phyloP scores from a whole-genome alignment of 2,888 invertebrate species.

The Leucania comma region DNA sequence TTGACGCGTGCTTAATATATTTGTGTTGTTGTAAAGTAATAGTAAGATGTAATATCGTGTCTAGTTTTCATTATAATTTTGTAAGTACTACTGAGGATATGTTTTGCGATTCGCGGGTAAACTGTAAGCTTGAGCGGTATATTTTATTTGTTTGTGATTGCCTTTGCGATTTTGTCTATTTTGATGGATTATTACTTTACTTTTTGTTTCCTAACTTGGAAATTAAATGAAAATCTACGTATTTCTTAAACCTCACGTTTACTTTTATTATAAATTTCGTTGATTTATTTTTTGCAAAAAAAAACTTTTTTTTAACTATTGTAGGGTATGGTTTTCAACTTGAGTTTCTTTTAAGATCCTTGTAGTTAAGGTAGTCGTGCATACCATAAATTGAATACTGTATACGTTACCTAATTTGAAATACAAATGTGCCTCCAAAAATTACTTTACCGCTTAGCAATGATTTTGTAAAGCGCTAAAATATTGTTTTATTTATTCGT shows the following conservation, averaged over 20 bases:
- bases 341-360: background rate
- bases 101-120: background rate
- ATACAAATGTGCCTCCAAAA: background rate
- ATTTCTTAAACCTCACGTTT: too few species aligned
- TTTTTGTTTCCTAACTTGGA: too few species aligned
- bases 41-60: background rate
- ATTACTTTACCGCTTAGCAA: background rate
- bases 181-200: background rate
- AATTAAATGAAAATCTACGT: too few species aligned
- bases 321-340: background rate
- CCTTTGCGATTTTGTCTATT: background rate
- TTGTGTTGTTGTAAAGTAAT: background rate
- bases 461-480: background rate
- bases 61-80: background rate
- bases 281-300: too few species aligned
- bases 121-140: background rate
- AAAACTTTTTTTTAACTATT: too few species aligned
- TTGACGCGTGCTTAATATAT: background rate
- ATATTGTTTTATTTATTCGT: too few species aligned
- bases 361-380: background rate
- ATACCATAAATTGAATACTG: background rate
- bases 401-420: background rate
- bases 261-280: too few species aligned
- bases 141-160: background rate
- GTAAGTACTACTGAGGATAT: background rate